Evolutionary conservation across 2,888 invertebrate genomes (phyloP), one percentile per base, ranked within the genome.

Genomic region (Hybos culiciformis): DNA sequence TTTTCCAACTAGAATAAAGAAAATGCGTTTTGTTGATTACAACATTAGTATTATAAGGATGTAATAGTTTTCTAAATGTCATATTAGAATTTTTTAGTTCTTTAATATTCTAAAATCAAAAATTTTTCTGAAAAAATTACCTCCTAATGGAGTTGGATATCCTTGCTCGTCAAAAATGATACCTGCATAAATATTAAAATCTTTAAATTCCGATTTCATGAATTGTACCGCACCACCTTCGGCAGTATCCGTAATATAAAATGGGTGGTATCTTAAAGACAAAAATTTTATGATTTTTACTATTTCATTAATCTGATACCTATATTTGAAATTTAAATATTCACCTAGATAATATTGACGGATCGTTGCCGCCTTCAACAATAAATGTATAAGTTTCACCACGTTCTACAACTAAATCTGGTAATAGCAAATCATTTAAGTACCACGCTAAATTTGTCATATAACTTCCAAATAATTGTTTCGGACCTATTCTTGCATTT

Each of bases 381-480:
- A 76, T 62, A 62, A 92, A 92, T 24, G 80, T 83, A 67, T 92
- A 91, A 0, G 81, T 86, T 58, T 80, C 76, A 3, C 90, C 91
- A 37, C 91, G 72, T 60, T 88, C 86, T 47, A 93, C 83, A 41
- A 82, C 83, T 23, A 93, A 69, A 67, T 92, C 91, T 0, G 93
- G 93, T 50, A 91, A 87, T 17, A 93, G 73, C 50, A 80, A 71
- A 56, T 90, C 90, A 66, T 93, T 91, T 58, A 93, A 78, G 69
- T 88, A 93, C 88, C 88, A 92, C 15, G 87, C 84, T 49, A 91
- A 85, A 44, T 90, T 90, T 0, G 85, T 83, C 0, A 80, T 76
- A 63, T 88, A 90, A 1, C 90, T 88, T 4, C 83, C 68, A 41
- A 75, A 74, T 1, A 86, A 86, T 3, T 84, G 88, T 0, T 86